Percentiles rank a stretch among this genome's conserved stretches.
These are phyloP conservation scores for Cepaea nemoralis DNA, from an alignment of 1,140 invertebrate species.

Conservation along the genomic window DNA sequence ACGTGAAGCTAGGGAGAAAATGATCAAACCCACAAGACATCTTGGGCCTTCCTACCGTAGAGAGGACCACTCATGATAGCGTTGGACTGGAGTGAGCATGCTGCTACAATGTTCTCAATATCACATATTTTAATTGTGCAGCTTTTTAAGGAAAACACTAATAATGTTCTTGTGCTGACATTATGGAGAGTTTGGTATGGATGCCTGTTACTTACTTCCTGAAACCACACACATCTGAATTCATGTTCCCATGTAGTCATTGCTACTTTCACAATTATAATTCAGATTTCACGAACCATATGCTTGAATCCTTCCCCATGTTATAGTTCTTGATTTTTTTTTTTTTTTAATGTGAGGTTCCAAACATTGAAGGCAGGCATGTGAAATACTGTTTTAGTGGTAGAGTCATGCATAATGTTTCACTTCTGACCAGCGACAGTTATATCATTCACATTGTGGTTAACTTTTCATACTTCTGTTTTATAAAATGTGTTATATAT, in stretches of 20 bases:
- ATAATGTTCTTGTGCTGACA: neutral
- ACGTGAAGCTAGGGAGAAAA: constrained; percentile 64
- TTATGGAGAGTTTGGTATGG: neutral
- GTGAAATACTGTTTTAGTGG: too few species aligned
- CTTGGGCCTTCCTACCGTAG: constrained; percentile 65
- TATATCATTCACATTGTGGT: too few species aligned
- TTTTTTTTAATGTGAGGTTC: too few species aligned
- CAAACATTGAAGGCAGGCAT: too few species aligned
- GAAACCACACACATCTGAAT: neutral
- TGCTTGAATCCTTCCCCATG: too few species aligned
- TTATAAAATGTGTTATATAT: too few species aligned
- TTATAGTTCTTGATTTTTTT: too few species aligned
- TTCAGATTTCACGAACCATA: too few species aligned
- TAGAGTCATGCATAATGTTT: too few species aligned
- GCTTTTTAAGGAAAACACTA: neutral
- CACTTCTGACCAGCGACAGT: too few species aligned
- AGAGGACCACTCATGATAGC: constrained; percentile 59
- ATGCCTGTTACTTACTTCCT: neutral
- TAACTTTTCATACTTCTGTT: too few species aligned
- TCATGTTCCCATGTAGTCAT: neutral
- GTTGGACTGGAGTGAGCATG: neutral
- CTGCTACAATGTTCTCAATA: constrained; percentile 5
- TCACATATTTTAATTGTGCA: neutral
- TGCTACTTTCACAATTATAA: too few species aligned
- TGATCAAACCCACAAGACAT: constrained; percentile 68